Percentiles rank a stretch among this genome's conserved stretches.
These are phyloP conservation scores for Gymnoscelis rufifasciata DNA, from an alignment of 2,888 invertebrate species.

Conservation along the genomic window DNA sequence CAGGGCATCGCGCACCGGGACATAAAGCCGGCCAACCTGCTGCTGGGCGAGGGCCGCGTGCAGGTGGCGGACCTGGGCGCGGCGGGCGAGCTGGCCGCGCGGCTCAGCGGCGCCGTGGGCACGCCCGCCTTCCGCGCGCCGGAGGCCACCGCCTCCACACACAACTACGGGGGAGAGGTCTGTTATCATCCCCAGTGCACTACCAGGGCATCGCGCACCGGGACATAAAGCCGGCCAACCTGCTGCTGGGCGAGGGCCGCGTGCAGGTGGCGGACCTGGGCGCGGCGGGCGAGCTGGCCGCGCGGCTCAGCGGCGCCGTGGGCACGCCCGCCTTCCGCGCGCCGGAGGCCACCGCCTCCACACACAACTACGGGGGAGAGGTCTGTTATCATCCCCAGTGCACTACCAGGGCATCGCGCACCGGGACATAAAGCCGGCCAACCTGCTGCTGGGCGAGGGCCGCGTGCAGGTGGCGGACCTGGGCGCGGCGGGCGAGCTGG, in stretches of 20 bases:
- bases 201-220: constrained; percentile 98
- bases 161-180: constrained; percentile 66
- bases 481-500: constrained; percentile 97
- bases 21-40: constrained; percentile 96
- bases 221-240: constrained; percentile 97
- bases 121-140: constrained; percentile 98
- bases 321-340: constrained; percentile 98
- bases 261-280: constrained; percentile 98
- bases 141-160: constrained; percentile 82
- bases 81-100: constrained; percentile 93
- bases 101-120: constrained; percentile 92
- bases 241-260: constrained; percentile 92
- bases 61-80: constrained; percentile 98
- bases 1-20: constrained; percentile 98
- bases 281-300: constrained; percentile 96
- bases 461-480: constrained; percentile 96
- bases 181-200: constrained; percentile 95
- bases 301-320: constrained; percentile 89
- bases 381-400: constrained; percentile 88
- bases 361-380: constrained; percentile 64
- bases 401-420: constrained; percentile 99
- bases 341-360: constrained; percentile 86
- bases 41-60: constrained; percentile 91
- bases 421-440: constrained; percentile 97
- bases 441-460: constrained; percentile 93